Base-by-base conservation (phyloP, 2,113 vertebrate species). In the Nothocercus julius region DNA sequence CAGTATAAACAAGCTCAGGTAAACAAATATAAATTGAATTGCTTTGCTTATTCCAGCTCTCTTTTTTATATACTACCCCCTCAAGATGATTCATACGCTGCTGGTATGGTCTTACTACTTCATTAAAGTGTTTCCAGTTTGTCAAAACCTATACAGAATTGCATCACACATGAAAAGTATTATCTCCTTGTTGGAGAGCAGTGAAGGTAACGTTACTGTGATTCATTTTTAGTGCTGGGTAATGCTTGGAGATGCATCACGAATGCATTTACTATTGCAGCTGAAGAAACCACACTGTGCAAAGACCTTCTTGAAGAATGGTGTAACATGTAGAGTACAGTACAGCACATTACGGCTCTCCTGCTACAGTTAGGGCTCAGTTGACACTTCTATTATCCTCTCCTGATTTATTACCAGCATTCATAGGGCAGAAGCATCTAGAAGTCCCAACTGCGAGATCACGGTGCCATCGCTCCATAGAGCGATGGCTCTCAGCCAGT, bases 91-190 rank as follows among this genome's bases (percentile, higher is more conserved):
- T 94, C 69, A 40, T 94, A n/a, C 17, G 87, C 62, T 97, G 44
- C 53, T 75, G 32, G 15, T 92, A 49, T 84, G 59, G 49, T 87
- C 92, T 95, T 97, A 97, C 79, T 95, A 92, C 93, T 95, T 97
- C 96, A 96, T 96, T 97, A 94, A 98, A 97, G 83, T 92, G 97
- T 92, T 92, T 97, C 90, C 83, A 95, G 72, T 97, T 97, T 98
- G 97, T 97, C 92, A 97, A 95, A 96, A 96, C 22, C 72, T 76
- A 42, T 94, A 90, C 58, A 91, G 90, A 95, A 96, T 91, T 54
- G 79, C 75, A 90, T 94, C 92, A 70, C 92, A 87, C 96, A 84
- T 76, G 76, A 42, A 93, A 97, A 96, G 85, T 94, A 95, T 95
- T 96, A 96, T 96, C 97, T 95, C 90, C 91, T 80, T 83, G 51